phyloP scores from a whole-genome alignment of 2,797 vertebrate species.

The Diceros bicornis region DNA sequence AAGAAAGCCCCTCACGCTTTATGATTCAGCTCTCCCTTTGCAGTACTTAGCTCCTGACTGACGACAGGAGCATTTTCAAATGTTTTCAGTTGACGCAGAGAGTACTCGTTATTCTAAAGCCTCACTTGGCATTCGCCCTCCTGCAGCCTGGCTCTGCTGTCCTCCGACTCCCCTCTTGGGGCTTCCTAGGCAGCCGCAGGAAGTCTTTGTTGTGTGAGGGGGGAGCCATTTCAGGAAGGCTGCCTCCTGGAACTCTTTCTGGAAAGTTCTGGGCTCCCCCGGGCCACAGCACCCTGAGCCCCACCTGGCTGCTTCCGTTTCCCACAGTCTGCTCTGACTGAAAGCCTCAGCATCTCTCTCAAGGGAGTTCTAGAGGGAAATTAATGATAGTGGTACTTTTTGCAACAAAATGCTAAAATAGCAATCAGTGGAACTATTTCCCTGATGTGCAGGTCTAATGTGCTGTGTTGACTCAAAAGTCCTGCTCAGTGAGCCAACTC shows the following conservation, averaged over 20 bases:
- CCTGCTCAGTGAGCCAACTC: not conserved
- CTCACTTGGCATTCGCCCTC: not conserved
- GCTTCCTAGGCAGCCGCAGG: not conserved
- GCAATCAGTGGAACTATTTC: not conserved
- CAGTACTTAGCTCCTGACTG: no score
- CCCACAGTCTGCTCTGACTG: not conserved
- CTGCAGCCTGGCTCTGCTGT: not conserved
- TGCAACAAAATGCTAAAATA: not conserved
- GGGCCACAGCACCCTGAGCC: not conserved
- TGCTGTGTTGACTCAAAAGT: not conserved
- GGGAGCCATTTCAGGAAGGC: not conserved
- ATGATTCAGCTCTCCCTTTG: not conserved
- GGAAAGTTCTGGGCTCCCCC: not conserved
- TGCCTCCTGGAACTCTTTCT: not conserved
- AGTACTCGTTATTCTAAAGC: not conserved
- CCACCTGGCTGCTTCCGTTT: not conserved
- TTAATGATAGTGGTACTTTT: not conserved
- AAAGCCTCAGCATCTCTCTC: not conserved
- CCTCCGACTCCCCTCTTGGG: accelerated
- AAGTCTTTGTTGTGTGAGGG: not conserved
- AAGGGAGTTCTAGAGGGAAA: not conserved
- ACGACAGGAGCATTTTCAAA: not conserved
- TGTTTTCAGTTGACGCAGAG: not conserved
- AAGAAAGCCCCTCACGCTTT: not conserved
- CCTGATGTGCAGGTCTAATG: not conserved